These are phyloP conservation scores for Hydraecia micacea DNA, from an alignment of 2,888 invertebrate genomes.

Conservation along the genomic window DNA sequence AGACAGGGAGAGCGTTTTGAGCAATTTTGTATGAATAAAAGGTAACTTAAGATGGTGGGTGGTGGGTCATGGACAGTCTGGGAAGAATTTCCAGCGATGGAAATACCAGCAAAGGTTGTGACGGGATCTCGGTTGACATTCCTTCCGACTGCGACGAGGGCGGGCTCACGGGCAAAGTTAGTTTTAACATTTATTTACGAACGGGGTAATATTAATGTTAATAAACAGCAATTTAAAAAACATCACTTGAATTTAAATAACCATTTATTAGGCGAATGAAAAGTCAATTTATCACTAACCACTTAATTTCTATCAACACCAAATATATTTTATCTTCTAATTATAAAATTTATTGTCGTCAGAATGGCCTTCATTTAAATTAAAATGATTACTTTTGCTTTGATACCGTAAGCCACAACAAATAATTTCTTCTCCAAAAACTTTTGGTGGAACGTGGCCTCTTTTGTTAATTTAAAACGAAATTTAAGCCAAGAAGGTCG, in stretches of 20 bases:
- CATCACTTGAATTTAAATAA: conserved; percentile 65
- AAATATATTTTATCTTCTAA: conserved; percentile 57
- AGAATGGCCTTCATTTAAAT: conserved; percentile 64
- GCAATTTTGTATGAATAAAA: not conserved
- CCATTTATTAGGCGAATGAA: conserved; percentile 1
- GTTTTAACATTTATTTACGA: not conserved
- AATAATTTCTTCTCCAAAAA: conserved; percentile 67
- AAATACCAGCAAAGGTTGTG: not conserved
- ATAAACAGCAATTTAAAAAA: not conserved
- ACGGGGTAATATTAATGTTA: not conserved
- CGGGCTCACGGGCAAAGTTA: too few species aligned
- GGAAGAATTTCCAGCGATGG: not conserved
- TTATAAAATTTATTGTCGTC: conserved; percentile 61
- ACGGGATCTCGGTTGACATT: not conserved
- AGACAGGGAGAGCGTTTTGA: not conserved
- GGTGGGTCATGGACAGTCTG: not conserved
- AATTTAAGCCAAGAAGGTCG: conserved; percentile 48
- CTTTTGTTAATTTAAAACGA: conserved; percentile 69
- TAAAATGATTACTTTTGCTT: conserved; percentile 70
- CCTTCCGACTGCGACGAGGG: not conserved
- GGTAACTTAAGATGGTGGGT: not conserved
- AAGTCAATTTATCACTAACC: conserved; percentile 25
- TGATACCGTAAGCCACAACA: conserved; percentile 67
- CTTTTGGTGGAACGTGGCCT: conserved; percentile 58
- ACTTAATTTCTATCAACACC: conserved; percentile 50